phyloP scores from a whole-genome alignment of 2,888 invertebrate species.

The Polydrusus cervinus region DNA sequence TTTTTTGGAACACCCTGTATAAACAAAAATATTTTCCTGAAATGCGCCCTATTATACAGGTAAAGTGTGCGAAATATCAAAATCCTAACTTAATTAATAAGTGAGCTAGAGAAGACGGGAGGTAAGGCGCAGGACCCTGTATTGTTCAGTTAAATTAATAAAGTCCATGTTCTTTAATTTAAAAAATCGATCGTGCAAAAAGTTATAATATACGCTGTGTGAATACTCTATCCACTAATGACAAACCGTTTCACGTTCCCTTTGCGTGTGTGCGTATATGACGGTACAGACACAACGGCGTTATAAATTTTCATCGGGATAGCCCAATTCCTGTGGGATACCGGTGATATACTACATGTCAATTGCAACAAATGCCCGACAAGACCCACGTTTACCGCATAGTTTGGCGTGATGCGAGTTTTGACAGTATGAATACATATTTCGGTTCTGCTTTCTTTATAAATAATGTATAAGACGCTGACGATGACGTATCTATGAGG shows the following conservation, averaged over 20 bases:
- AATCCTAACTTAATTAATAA: too few species aligned
- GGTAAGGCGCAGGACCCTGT: too few species aligned
- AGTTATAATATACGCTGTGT: neutral
- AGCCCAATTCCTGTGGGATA: slow-evolving; percentile 36
- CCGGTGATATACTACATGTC: slow-evolving; percentile 48
- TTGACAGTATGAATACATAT: slow-evolving; percentile 33
- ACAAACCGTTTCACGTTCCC: slow-evolving; percentile 2
- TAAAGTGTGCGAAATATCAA: too few species aligned
- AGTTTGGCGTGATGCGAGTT: slow-evolving; percentile 16
- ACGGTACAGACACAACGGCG: slow-evolving; percentile 30
- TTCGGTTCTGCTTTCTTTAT: slow-evolving; percentile 12
- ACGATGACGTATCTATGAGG: neutral
- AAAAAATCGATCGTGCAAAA: neutral
- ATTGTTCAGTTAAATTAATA: too few species aligned
- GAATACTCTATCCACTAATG: neutral
- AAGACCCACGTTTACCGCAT: slow-evolving; percentile 32
- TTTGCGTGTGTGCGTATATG: slow-evolving; percentile 25
- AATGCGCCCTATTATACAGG: too few species aligned
- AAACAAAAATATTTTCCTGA: too few species aligned
- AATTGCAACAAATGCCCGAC: slow-evolving; percentile 48
- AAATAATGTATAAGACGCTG: neutral
- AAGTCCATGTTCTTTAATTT: slow-evolving; percentile 23
- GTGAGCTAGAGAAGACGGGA: too few species aligned
- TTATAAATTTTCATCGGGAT: slow-evolving; percentile 44
- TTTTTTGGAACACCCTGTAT: too few species aligned